phyloP scores from a whole-genome alignment of 2,888 invertebrate species.

The Taenaris catops region DNA sequence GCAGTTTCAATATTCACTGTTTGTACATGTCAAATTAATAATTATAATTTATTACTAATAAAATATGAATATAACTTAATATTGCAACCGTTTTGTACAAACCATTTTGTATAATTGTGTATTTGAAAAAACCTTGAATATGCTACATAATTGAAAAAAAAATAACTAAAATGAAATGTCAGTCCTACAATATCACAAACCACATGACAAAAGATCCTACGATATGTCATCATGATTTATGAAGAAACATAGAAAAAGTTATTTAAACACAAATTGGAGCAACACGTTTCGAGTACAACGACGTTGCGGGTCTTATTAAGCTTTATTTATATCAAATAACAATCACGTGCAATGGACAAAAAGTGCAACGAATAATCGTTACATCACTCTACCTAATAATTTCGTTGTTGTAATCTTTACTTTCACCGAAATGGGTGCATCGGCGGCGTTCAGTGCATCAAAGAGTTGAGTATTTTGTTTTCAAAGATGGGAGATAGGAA shows the following conservation, averaged over 20 bases:
- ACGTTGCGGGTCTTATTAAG: slow-evolving; percentile 17
- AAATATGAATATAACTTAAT: no score
- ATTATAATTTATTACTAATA: no score
- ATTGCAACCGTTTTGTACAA: no score
- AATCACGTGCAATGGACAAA: slow-evolving; percentile 34
- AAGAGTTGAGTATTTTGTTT: slow-evolving; percentile 30
- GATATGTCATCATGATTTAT: neutral
- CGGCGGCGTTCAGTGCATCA: slow-evolving; percentile 32
- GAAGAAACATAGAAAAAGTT: slow-evolving; percentile 1
- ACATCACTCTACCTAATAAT: slow-evolving; percentile 63
- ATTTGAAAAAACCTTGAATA: no score
- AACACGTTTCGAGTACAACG: neutral
- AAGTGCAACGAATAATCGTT: slow-evolving; percentile 56
- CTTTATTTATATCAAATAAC: slow-evolving; percentile 40
- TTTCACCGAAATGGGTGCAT: slow-evolving; percentile 60
- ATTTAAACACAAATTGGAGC: slow-evolving; percentile 4
- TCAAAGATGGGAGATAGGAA: slow-evolving; percentile 32
- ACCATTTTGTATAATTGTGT: no score
- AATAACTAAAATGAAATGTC: no score
- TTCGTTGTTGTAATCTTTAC: slow-evolving; percentile 63
- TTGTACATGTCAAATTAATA: no score
- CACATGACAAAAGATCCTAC: no score
- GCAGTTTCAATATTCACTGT: no score
- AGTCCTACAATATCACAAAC: neutral
- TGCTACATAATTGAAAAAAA: no score